Conservation (phyloP, 1,140 invertebrate genomes). For the Archegozetes longisetosus region DNA sequence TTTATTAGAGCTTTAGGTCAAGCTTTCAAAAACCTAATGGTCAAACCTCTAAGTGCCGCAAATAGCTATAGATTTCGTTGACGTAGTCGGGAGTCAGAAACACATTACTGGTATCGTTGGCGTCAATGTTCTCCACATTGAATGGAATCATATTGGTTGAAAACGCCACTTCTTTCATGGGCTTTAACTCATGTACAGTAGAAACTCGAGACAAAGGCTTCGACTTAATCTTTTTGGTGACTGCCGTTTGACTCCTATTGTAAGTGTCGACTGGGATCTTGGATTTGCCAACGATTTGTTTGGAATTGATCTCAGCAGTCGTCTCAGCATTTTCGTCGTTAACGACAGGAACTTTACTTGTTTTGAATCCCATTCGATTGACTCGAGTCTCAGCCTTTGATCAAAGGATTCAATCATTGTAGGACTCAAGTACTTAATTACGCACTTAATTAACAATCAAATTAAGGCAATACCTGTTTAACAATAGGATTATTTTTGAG, state of each 20-base stretch:
- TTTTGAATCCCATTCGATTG: no score
- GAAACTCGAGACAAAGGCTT: not conserved
- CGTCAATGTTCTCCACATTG: conserved; percentile 47
- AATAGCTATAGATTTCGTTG: conserved; percentile 66
- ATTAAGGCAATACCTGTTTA: not conserved
- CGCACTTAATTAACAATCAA: not conserved
- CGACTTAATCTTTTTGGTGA: not conserved
- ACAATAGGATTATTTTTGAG: not conserved
- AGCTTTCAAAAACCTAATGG: no score
- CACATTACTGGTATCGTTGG: conserved; percentile 52
- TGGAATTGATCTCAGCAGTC: no score
- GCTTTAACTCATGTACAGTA: not conserved
- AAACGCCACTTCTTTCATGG: not conserved
- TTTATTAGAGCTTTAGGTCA: no score
- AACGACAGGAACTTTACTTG: not conserved
- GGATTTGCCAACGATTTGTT: not conserved
- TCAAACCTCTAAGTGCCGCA: conserved; percentile 51
- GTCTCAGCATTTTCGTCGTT: not conserved
- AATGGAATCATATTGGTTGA: conserved; percentile 16
- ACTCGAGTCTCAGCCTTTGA: not conserved
- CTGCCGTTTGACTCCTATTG: not conserved
- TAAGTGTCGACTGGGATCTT: not conserved
- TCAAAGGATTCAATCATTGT: no score
- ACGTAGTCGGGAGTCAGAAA: conserved; percentile 62
- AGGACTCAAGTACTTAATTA: not conserved